These are phyloP conservation scores for Linhomoeus sp. DNA, from an alignment of 2,888 invertebrate genomes.

Conservation along the genomic window DNA sequence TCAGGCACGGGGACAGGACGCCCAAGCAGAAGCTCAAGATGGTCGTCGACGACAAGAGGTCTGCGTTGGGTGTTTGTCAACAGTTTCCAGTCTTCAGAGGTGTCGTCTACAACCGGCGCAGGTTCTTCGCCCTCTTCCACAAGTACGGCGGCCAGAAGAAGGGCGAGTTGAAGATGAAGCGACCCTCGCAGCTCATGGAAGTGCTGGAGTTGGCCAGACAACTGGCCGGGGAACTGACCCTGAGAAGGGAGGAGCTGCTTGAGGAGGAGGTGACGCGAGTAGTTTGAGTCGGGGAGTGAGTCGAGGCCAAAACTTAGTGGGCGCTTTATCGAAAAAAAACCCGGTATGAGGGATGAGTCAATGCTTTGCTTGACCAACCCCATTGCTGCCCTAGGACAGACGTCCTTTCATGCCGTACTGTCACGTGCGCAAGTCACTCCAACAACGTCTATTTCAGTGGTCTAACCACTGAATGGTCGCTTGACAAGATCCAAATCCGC, in stretches of 20 bases:
- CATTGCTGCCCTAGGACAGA: too few relatives aligned
- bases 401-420: too few relatives aligned
- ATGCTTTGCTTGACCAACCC: too few relatives aligned
- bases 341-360: too few relatives aligned
- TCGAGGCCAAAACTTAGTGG: too few relatives aligned
- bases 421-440: too few relatives aligned
- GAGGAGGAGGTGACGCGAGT: not conserved
- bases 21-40: slow-evolving; percentile 99
- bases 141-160: slow-evolving; percentile 78
- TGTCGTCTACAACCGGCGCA: slow-evolving; percentile 27
- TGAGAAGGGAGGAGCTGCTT: not conserved
- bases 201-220: slow-evolving; percentile 86
- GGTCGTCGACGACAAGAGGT: slow-evolving; percentile 43
- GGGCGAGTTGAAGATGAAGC: slow-evolving; percentile 87
- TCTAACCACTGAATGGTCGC: too few relatives aligned
- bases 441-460: too few relatives aligned
- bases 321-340: too few relatives aligned
- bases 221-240: slow-evolving; percentile 30
- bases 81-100: too few relatives aligned
- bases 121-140: slow-evolving; percentile 93
- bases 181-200: slow-evolving; percentile 89
- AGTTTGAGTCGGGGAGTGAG: too few relatives aligned
- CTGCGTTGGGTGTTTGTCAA: not conserved
- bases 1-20: slow-evolving; percentile 90
- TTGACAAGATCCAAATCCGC: too few relatives aligned